Base-by-base conservation (phyloP, 2,888 invertebrate genomes). In the Hypsopygia costalis region DNA sequence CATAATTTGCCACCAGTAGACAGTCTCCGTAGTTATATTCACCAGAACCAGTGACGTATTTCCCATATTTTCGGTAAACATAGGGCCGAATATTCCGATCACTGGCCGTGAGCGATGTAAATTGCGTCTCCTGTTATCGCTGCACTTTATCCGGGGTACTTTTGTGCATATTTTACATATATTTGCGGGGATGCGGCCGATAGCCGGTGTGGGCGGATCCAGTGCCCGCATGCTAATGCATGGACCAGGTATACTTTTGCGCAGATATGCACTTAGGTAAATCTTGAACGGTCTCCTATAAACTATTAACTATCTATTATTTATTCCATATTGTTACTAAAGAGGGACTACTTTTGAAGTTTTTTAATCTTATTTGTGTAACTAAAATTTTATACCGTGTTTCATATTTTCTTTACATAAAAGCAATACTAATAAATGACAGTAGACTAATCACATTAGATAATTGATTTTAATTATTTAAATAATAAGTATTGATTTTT, bases 81-180 rank as follows among this genome's bases (percentile, higher is more conserved):
- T 71, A 69, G 74, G 67, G 63, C 72, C 73, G 54, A 73, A 74
- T 68, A 67, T 71, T 65, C 60, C 60, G 62, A 68, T 63, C 62
- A 63, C 62, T 58, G 58, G 80, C 85, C 70, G 59, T 55, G 52
- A 76, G 85, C 85, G 66, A 83, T 82, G 85, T 76, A 85, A 85
- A 83, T 86, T 81, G 76, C 80, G 77, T 80, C 77, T 72, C 72
- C 73, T 71, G 71, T 81, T 86, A 87, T 85, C 81, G 75, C 54
- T 73, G 74, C 75, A 82, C 79, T 82, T 86, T 78, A 85, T 82
- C 82, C 82, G 71, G 79, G 75, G 68, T 79, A 78, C 80, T 79
- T 82, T 81, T 79, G 80, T 74, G 81, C 77, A 81, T 83, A 85
- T 82, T 85, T 85, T 82, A 80, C 77, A 81, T 81, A 82, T 72